Evolutionary conservation across 2,113 vertebrate species (phyloP), one percentile per base, ranked within the genome.

Genomic region (Pedionomus torquatus): DNA sequence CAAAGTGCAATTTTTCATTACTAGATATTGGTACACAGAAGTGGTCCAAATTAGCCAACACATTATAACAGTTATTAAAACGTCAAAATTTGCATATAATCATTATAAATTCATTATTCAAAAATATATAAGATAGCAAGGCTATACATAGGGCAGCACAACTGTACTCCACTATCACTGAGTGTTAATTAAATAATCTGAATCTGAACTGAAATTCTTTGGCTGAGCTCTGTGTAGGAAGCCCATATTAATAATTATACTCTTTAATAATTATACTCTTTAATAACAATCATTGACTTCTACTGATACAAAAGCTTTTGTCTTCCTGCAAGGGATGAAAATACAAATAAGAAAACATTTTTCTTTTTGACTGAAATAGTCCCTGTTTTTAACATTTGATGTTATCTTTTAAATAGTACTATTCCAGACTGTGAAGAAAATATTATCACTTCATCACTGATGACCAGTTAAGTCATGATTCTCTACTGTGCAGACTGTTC

Each of bases 381-480:
- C 69, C 60, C 35, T 28, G 28, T 95, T 57, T 91, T 85, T 96
- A 87, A 80, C 61, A 72, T 44, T 77, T 63, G 31, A 83, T 63
- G 43, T 49, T 96, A 86, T 89, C 66, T 96, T 97, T 96, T 90
- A 96, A 97, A 96, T 54, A 95, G 37, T 79, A 89, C 44, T 93
- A 96, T 94, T 94, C 87, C 69, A 76, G 33, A 75, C 82, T 90
- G 83, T 88, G 92, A 97, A 97, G 95, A 71, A 95, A 97, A 87
- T 95, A 83, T 88, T 96, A 96, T 96, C n/a, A 26, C 76, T 95
- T 97, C 90, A 97, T 95, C 94, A 97, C 87, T 96, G 91, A 93
- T 90, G 84, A 94, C 88, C n/a, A n/a, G 60, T 96, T 94, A 97
- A 98, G 95, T 85, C 44, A 76, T 70, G 84, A 87, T 94, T 93